Base-by-base conservation (phyloP, 2,797 vertebrate genomes). In the Rhadinocentrus ornatus region DNA sequence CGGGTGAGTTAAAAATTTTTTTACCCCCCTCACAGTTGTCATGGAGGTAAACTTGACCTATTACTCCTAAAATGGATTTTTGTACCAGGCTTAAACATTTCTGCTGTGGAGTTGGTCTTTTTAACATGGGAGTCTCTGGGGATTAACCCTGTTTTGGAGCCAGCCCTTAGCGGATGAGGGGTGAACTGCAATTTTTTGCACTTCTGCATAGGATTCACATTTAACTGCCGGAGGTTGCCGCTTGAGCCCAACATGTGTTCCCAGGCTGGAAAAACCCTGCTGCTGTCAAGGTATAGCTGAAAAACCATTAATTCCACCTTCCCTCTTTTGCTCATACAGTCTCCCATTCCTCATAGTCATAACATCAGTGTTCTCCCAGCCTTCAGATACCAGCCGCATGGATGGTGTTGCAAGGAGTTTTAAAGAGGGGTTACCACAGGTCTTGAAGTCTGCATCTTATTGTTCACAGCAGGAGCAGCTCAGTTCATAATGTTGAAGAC, bases 191-290 rank as follows among this genome's bases (percentile, higher is more conserved):
- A n/a, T n/a, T n/a, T n/a, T n/a, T n/a, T n/a, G n/a, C n/a, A n/a
- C n/a, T n/a, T n/a, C n/a, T n/a, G n/a, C n/a, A n/a, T n/a, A n/a
- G n/a, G n/a, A n/a, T n/a, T n/a, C n/a, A n/a, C n/a, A n/a, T n/a
- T n/a, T n/a, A n/a, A n/a, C n/a, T n/a, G n/a, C n/a, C n/a, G n/a
- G n/a, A n/a, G n/a, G n/a, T n/a, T n/a, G n/a, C n/a, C n/a, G n/a
- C n/a, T n/a, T n/a, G n/a, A n/a, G n/a, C 85, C 74, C 80, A 69
- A 81, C 75, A 77, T 85, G 84, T 71, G 83, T 84, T 90, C 80
- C 84, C 79, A 71, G 66, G 73, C 80, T 81, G 79, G 87, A 90
- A 88, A n/a, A 88, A 77, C 66, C 71, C 78, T 70, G 52, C 81
- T 78, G 69, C 72, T 89, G 76, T 85, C 54, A 71, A 73, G 37